Base-by-base conservation (phyloP, 2,888 invertebrate genomes). In the Leptinotarsa haldemani region DNA sequence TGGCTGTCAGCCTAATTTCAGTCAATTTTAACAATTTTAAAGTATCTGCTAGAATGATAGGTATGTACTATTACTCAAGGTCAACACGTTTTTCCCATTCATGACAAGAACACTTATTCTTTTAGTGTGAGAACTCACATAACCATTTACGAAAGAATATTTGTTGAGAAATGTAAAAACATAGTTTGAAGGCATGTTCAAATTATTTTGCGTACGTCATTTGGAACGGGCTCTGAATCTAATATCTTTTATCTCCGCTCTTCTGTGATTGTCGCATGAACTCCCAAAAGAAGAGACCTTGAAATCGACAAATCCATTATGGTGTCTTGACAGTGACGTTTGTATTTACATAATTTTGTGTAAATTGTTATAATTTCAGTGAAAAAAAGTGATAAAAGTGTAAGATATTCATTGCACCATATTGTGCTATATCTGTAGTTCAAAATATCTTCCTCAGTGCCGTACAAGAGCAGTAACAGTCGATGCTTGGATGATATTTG, bases 321-420 rank as follows among this genome's bases (percentile, higher is more conserved):
- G 85, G 85, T 85, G 81, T 77, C 84, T 80, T 85, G 85, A 85
- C 85, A 86, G 84, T 86, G 85, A 86, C 86, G 85, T 86, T 86
- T 86, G 80, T 86, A 86, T 86, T 86, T 86, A 86, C 86, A 86
- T 87, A 87, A 86, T 86, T 86, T 84, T 82, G 81, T 85, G 69
- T 69, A 72, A 82, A 83, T 83, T 83, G 83, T 78, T 81, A 75
- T 80, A 79, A 80, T 80, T 80, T 77, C 66, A 76, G 78, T 79
- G 74, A 71, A 79, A 75, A 25, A 73, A 73, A 69, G 71, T 66
- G 70, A 74, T 70, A 72, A 74, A 70, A 75, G 58, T 48, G 65
- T 66, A 74, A 53, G 50, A 67, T 67, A 52, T 52, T 66, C 52
- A 53, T 53, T 70, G 30, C 56, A 68, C 56, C 66, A 72, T 69